phyloP scores from a whole-genome alignment of 2,888 invertebrate species.

The Encarsia formosa region DNA sequence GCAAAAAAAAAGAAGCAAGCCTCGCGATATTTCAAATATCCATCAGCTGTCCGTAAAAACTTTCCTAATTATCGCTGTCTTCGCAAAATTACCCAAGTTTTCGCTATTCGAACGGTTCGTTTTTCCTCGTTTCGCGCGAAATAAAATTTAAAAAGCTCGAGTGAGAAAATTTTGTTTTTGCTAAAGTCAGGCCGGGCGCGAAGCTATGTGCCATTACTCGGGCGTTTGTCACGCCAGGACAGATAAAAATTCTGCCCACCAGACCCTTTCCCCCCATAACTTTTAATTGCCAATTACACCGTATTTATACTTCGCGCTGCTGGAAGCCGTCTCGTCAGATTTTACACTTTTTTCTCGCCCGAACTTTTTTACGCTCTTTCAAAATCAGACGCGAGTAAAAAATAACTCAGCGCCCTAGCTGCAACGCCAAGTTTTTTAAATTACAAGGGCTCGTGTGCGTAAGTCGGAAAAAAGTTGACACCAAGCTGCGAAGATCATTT shows the following conservation, averaged over 20 bases:
- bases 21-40: neutral
- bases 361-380: too few species aligned
- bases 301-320: constrained; percentile 19
- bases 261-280: constrained; percentile 11
- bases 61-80: constrained; percentile 20
- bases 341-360: too few species aligned
- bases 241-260: constrained; percentile 21
- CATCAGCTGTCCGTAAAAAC: constrained; percentile 7
- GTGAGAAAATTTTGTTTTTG: too few species aligned
- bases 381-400: too few species aligned
- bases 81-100: constrained; percentile 12
- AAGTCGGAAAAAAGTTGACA: too few species aligned
- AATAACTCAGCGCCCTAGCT: too few species aligned
- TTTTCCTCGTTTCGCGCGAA: neutral
- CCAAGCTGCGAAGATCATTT: too few species aligned
- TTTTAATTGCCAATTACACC: constrained; percentile 26
- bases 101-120: too few species aligned
- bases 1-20: too few species aligned
- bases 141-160: constrained; percentile 13
- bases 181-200: neutral
- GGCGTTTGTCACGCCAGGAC: constrained; percentile 1
- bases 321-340: too few species aligned
- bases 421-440: too few species aligned
- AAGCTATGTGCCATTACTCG: constrained; percentile 7
- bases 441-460: too few species aligned